Evolutionary conservation across 2,797 vertebrate species (phyloP), one percentile per base, ranked within the genome.

Genomic region (Danio aesculapii): DNA sequence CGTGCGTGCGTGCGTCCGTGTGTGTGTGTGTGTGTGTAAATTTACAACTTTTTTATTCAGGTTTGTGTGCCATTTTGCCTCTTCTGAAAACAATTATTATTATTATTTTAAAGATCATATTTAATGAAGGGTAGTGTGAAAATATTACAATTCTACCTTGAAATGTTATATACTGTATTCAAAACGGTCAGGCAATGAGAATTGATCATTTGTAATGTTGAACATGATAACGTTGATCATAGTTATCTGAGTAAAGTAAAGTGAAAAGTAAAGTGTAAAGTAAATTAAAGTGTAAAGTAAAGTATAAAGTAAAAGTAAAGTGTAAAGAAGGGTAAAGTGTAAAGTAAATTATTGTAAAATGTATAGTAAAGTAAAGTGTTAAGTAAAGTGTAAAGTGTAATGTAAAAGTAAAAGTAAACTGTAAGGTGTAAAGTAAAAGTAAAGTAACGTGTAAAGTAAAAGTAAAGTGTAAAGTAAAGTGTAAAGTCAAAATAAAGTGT

Each of bases 131-230:
- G 39, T 3, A 58, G 41, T 49, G 46, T 47, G 12, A 19, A 46
- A 49, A 12, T 49, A 12, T 49, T 17, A 52, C 16, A 59, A 59
- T 68, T n/a, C 30, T 30, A 30, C 30, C 30, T 30, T 30, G 3
- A 30, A 30, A 30, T 30, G 67, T 68, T 10, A 6, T 8, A 52
- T 75, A n/a, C n/a, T n/a, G n/a, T n/a, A 67, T 67, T 77, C 43
- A 77, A 77, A 41, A 50, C 52, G 58, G 46, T 67, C 57, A 77
- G 47, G 75, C 41, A 58, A 58, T 67, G 41, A 57, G 39, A n/a
- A 67, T 49, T 68, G 10, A 67, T 57, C 0, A 58, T 69, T 49
- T 77, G 75, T 19, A 30, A 1, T 30, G 30, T 30, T 30, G 30
- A 30, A 39, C 44, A n/a, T 49, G 43, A 41, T 12, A 68, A 68